Evolutionary conservation across 2,113 vertebrate species (phyloP), one percentile per base, ranked within the genome.

Genomic region (mouse (Mus musculus)): DNA sequence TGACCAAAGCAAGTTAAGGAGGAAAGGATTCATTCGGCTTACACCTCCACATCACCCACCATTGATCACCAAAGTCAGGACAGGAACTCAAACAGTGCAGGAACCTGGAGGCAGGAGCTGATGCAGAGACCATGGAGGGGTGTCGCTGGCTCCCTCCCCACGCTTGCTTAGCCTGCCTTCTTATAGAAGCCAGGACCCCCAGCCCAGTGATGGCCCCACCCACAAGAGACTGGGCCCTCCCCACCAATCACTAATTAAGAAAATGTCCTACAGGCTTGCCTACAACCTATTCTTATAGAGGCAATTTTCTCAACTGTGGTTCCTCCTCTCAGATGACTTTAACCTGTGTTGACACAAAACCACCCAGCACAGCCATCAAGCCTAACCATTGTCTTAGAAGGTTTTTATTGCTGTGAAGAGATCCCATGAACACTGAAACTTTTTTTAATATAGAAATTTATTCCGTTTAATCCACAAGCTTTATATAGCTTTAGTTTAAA

Each of bases 401-500:
- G 42, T 30, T 49, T 49, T 28, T 49, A 77, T 30, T 77, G 42
- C 28, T 33, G 46, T 54, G 77, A 54, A 54, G 30, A 78, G 46
- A 78, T 17, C 52, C 49, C 77, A 77, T 49, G 24, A 49, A 7
- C 42, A 77, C 65, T 14, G 67, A 13, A 69, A 69, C 67, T 22
- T 61, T 67, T 67, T 67, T 67, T 67, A 99, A 99, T 98, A 98
- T 99, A 99, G 98, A 99, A 98, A 99, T 99, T 99, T 99, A 99
- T 99, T 98, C 98, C 98, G 98, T 99, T 99, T 99, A 99, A 99
- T 99, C 98, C 98, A 99, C 98, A 99, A 99, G 98, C 97, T 98
- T 99, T 98, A 99, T 99, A 99, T 98, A 99, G 98, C 98, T 99
- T 99, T 98, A 98, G 98, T 98, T 98, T 76, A 98, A 98, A 98